A percentile compares a stretch with the other conserved stretches of the same genome.
Conservation (phyloP, 2,797 vertebrate species). For the Telmatherina bonti region DNA sequence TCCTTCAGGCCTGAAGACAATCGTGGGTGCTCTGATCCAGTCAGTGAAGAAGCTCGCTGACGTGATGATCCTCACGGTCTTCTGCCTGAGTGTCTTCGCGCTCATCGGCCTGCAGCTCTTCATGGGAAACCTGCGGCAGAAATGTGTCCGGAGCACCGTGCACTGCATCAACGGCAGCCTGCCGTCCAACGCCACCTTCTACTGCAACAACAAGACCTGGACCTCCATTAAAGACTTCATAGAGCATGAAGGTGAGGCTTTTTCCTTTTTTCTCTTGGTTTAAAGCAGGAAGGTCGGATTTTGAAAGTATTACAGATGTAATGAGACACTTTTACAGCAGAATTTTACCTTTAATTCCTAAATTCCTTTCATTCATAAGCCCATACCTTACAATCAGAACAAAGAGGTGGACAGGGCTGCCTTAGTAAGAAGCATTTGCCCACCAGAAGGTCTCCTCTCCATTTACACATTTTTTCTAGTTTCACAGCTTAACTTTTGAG, state of each 20-base stretch:
- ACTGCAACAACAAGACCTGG: slow-evolving; percentile 90
- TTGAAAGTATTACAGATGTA: too few relatives aligned
- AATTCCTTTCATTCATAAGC: too few relatives aligned
- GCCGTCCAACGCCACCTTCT: slow-evolving; percentile 82
- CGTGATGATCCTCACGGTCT: slow-evolving; percentile 94
- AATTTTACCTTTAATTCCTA: too few relatives aligned
- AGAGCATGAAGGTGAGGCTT: slow-evolving; percentile 83
- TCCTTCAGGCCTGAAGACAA: slow-evolving; percentile 90
- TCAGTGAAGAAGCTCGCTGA: slow-evolving; percentile 93
- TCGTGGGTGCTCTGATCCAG: slow-evolving; percentile 94
- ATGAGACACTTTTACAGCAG: too few relatives aligned
- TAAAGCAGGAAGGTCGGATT: too few relatives aligned
- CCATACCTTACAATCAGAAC: too few relatives aligned
- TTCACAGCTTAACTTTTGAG: too few relatives aligned
- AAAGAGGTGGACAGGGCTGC: too few relatives aligned
- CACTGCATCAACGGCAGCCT: slow-evolving; percentile 80
- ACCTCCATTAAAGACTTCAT: slow-evolving; percentile 85
- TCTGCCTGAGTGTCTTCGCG: slow-evolving; percentile 95
- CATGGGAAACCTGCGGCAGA: slow-evolving; percentile 96
- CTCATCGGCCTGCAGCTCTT: slow-evolving; percentile 95
- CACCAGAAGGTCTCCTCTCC: too few relatives aligned
- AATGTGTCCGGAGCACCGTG: slow-evolving; percentile 88
- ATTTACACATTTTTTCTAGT: too few relatives aligned
- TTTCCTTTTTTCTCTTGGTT: not conserved
- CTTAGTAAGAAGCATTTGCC: too few relatives aligned